These are phyloP conservation scores for Acholoe squamosa DNA, from an alignment of 2,888 invertebrate species.

Conservation along the genomic window DNA sequence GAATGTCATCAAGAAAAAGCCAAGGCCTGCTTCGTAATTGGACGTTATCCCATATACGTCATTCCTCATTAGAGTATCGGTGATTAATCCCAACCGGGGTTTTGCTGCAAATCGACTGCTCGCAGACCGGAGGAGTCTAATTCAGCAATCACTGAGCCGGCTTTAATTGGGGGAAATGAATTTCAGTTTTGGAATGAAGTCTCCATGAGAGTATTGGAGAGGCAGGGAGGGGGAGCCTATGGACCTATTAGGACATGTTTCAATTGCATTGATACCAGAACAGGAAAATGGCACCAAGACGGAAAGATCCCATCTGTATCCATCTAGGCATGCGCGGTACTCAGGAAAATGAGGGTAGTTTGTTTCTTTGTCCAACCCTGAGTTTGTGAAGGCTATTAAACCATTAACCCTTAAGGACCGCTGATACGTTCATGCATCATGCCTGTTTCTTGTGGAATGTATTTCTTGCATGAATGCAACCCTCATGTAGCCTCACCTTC, in stretches of 20 bases:
- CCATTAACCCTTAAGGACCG: too few relatives aligned
- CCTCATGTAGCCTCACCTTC: too few relatives aligned
- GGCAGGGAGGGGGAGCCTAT: not conserved
- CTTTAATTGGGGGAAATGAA: slow-evolving; percentile 60
- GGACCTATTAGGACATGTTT: not conserved
- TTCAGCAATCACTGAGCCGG: not conserved
- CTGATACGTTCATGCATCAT: too few relatives aligned
- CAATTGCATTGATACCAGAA: not conserved
- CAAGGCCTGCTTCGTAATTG: not conserved
- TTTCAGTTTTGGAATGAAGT: not conserved
- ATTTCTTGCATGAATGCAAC: too few relatives aligned
- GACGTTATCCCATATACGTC: slow-evolving; percentile 53
- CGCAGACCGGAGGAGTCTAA: slow-evolving; percentile 22
- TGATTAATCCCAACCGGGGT: slow-evolving; percentile 1
- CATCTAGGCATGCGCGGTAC: too few relatives aligned
- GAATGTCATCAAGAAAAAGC: slow-evolving; percentile 43
- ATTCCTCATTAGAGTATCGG: slow-evolving; percentile 17
- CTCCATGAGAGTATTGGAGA: not conserved
- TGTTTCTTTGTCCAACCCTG: too few relatives aligned
- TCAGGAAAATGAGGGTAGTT: too few relatives aligned
- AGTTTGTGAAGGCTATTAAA: too few relatives aligned
- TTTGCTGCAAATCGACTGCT: not conserved
- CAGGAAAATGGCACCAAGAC: not conserved
- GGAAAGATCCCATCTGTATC: not conserved
- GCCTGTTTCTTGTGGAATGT: too few relatives aligned